Conservation (phyloP, 1,140 invertebrate species). For the Stenopsyche tienmushanensis region DNA sequence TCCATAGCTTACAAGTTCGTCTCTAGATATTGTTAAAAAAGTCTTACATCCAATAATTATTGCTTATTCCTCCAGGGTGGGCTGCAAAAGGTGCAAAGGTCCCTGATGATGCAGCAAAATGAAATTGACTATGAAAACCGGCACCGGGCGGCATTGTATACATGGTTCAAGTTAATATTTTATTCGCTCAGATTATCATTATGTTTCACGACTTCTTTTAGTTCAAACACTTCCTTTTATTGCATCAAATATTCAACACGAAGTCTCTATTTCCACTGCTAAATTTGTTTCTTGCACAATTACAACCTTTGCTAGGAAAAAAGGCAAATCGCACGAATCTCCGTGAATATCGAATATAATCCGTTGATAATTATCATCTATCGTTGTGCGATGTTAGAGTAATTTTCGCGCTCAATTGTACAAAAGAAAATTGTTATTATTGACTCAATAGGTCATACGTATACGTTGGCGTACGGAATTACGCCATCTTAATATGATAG, state of each 20-base stretch:
- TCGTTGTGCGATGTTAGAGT: slow-evolving; percentile 15
- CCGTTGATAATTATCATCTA: slow-evolving; percentile 11
- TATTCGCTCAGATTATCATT: not conserved
- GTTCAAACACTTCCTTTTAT: too few species aligned
- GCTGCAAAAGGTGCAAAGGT: slow-evolving; percentile 27
- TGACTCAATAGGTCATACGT: slow-evolving; percentile 28
- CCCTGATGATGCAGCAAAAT: slow-evolving; percentile 29
- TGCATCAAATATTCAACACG: too few species aligned
- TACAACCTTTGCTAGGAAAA: slow-evolving; percentile 3
- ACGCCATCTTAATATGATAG: too few species aligned
- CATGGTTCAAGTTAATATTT: slow-evolving; percentile 23
- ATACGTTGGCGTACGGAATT: slow-evolving; percentile 21
- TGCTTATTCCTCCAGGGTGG: slow-evolving; percentile 33
- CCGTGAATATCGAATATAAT: slow-evolving; percentile 4
- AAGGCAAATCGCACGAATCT: slow-evolving; percentile 10
- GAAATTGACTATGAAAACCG: slow-evolving; percentile 37
- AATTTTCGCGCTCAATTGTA: slow-evolving; percentile 23
- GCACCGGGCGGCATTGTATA: slow-evolving; percentile 33
- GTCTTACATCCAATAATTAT: slow-evolving; percentile 40
- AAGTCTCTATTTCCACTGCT: too few species aligned
- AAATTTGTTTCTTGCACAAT: too few species aligned
- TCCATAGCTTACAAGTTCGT: too few species aligned
- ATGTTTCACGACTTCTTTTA: not conserved
- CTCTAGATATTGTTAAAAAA: not conserved
- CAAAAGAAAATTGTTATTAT: slow-evolving; percentile 29